Conservation (phyloP, 2,888 invertebrate genomes). For the Tenthredo distinguenda region DNA sequence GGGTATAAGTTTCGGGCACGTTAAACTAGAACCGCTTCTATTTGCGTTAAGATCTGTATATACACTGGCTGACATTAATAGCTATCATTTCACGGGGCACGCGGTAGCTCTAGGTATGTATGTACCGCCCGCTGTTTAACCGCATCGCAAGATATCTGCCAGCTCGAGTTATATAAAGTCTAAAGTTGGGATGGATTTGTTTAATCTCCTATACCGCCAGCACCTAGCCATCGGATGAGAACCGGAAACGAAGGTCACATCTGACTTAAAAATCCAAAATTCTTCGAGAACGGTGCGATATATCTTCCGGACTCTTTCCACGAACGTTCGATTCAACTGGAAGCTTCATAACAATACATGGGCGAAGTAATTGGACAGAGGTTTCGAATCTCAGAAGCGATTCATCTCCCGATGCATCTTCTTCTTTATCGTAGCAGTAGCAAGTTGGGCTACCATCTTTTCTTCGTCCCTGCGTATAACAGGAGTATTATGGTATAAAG, state of each 20-base stretch:
- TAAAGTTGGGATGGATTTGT: slow-evolving; percentile 11
- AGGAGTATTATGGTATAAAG: background rate
- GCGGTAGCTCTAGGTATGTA: slow-evolving; percentile 6
- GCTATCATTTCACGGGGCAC: slow-evolving; percentile 48
- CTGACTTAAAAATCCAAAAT: background rate
- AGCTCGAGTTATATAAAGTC: slow-evolving; percentile 26
- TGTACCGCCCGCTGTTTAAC: slow-evolving; percentile 47
- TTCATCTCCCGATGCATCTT: slow-evolving; percentile 7
- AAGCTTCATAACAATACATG: background rate
- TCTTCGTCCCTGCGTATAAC: background rate
- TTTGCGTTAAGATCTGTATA: slow-evolving; percentile 53
- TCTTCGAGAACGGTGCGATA: background rate
- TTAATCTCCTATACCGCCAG: background rate
- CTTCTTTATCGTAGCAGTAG: background rate
- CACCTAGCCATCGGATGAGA: background rate
- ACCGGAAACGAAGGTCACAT: slow-evolving; percentile 14
- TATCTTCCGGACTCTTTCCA: background rate
- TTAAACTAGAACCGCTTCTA: slow-evolving; percentile 47
- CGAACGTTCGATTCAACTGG: too few species aligned
- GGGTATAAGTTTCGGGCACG: background rate
- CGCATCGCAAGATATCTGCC: slow-evolving; percentile 28
- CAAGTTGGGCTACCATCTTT: background rate
- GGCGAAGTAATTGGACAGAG: background rate
- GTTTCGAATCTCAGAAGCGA: background rate
- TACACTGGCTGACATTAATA: slow-evolving; percentile 51